Conservation (phyloP, 1,140 invertebrate genomes). For the Meloidogyne floridensis region DNA sequence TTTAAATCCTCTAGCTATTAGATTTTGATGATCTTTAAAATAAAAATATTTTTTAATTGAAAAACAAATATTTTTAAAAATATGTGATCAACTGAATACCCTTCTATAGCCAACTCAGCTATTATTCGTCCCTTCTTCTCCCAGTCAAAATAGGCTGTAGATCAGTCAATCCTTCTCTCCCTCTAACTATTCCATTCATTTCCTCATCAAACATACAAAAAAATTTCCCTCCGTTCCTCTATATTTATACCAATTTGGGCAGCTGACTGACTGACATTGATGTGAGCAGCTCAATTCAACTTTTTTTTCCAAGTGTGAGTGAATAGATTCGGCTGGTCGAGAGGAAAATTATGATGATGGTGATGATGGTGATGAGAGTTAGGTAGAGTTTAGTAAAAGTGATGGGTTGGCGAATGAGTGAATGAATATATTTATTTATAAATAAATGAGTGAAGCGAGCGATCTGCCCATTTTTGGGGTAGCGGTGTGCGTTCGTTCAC, state of each 20-base stretch:
- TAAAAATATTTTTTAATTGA: background rate
- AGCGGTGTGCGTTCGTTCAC: background rate
- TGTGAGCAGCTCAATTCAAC: background rate
- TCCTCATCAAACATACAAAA: background rate
- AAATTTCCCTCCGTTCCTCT: background rate
- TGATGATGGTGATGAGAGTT: background rate
- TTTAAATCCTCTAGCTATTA: background rate
- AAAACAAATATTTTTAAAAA: too few relatives aligned
- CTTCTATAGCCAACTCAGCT: background rate
- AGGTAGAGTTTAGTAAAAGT: background rate
- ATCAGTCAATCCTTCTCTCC: background rate
- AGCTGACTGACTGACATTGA: background rate
- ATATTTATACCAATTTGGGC: background rate
- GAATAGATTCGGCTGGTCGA: background rate
- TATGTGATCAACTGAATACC: background rate
- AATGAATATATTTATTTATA: background rate
- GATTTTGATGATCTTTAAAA: background rate
- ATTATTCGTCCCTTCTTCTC: background rate
- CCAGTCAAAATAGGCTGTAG: background rate
- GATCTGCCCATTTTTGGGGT: too few relatives aligned
- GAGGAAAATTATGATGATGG: background rate
- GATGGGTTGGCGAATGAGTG: background rate
- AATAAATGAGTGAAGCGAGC: background rate
- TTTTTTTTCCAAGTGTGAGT: background rate
- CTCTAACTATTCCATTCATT: too few relatives aligned